These are phyloP conservation scores for Diplodus puntazzo DNA, from an alignment of 2,797 vertebrate genomes.

Conservation along the genomic window DNA sequence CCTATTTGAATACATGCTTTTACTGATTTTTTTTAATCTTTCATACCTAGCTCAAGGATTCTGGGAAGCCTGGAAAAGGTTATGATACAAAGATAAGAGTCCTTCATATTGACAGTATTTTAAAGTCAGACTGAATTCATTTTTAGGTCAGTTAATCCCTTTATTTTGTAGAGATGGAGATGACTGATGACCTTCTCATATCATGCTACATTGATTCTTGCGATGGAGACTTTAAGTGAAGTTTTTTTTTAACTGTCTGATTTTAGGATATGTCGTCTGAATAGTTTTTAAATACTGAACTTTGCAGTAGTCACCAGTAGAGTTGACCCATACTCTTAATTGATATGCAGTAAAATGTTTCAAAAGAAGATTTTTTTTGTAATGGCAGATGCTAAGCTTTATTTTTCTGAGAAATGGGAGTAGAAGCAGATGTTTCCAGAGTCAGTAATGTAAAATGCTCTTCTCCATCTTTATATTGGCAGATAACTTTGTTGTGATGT, in stretches of 20 bases:
- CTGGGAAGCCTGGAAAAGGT: neutral
- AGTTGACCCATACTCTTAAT: neutral
- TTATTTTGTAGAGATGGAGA: neutral
- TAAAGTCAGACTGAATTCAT: neutral
- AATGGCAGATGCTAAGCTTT: neutral
- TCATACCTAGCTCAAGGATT: neutral
- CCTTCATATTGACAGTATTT: neutral
- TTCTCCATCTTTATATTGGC: too few species aligned
- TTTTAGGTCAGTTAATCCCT: neutral
- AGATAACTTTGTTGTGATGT: neutral
- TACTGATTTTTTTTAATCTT: neutral
- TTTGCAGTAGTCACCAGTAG: neutral
- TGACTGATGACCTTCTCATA: neutral
- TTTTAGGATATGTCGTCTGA: neutral
- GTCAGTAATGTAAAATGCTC: neutral
- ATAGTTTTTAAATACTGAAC: neutral
- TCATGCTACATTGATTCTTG: neutral
- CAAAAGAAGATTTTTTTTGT: neutral
- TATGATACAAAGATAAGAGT: neutral
- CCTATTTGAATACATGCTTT: neutral
- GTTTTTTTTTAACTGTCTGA: neutral
- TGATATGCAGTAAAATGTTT: conserved; percentile 8
- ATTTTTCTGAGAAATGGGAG: neutral
- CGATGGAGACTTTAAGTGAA: neutral
- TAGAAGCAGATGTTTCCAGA: neutral